Base-by-base conservation (phyloP, 2,888 invertebrate species). In the Ophraella communa region DNA sequence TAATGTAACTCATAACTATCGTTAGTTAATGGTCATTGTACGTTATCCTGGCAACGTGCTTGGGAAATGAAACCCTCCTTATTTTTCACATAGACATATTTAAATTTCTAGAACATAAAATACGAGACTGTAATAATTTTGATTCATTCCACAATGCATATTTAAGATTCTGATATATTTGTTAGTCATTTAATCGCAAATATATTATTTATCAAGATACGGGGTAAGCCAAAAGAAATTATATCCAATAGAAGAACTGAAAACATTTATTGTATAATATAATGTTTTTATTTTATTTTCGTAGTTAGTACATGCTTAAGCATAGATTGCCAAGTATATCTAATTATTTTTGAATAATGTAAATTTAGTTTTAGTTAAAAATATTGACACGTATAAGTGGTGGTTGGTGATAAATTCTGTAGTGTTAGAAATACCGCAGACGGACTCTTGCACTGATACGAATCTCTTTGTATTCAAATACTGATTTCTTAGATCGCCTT, bases 401-500 rank as follows among this genome's bases (percentile, higher is more conserved):
- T 51, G n/a, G 24, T 33, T 20, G 20, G 18, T 44, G 17, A 56
- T 49, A 58, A 45, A 24, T 14, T 49, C 7, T 39, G 39, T 24
- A 58, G 58, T 58, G 45, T 58, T 58, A 58, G 58, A 58, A 23
- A 51, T 49, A 57, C n/a, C 33, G 23, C 51, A 58, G 51, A 58
- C 47, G 17, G 58, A 45, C 49, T 24, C 18, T 17, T 30, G 17
- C 64, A 62, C 44, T 69, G 73, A 74, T 73, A 71, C 52, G 65
- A 68, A 73, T 74, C 73, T 71, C 69, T 73, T 74, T 74, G 74
- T 74, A 74, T 74, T 74, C 70, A 74, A 73, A 74, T 74, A 39
- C 51, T 64, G 64, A 70, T 69, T 70, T 72, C 71, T 73, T 71
- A 68, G 72, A 72, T 70, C 69, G 59, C 62, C 68, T 64, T 63